Base-by-base conservation (phyloP, 1,140 invertebrate species). In the Bombus impatiens region DNA sequence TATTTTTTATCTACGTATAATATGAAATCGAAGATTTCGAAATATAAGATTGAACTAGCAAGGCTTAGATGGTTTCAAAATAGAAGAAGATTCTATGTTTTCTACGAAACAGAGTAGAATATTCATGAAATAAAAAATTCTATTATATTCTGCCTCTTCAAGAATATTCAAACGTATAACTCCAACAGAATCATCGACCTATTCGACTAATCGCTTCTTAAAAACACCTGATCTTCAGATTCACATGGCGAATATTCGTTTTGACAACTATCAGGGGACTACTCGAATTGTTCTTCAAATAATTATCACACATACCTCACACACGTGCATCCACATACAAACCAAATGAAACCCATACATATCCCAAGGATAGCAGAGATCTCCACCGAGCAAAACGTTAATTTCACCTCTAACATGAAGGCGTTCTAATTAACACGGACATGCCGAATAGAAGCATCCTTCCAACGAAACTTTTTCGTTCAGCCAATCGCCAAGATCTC, bases 341-440 rank as follows among this genome's bases (percentile, higher is more conserved):
- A 84, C 71, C 68, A 28, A 72, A 79, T 35, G 35, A 79, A 70
- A 32, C 47, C 35, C 44, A 35, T 25, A 28, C 28, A 22, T 32
- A n/a, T 82, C 79, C 72, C 84, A 59, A 13, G 78, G 71, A 62
- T n/a, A 35, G 13, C 32, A 44, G 40, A 62, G 47, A 22, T 12
- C 3, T 22, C 13, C 77, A 18, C 18, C 18, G 15, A 3, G 75
- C 25, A 35, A 84, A 72, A 83, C 68, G 76, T 72, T 74, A 72
- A 75, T 81, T 82, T 78, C 74, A n/a, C 76, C 71, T 53, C 37
- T 10, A 22, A 78, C 42, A 78, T 62, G 78, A 74, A 13, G 59
- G n/a, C n/a, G 62, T 37, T 77, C 72, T 70, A 68, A 86, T 68
- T 79, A 80, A 89, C 78, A 65, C 75, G 28, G 10, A 28, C 5